Conservation (phyloP, 2,888 invertebrate genomes). For the Peribatodes rhomboidaria region DNA sequence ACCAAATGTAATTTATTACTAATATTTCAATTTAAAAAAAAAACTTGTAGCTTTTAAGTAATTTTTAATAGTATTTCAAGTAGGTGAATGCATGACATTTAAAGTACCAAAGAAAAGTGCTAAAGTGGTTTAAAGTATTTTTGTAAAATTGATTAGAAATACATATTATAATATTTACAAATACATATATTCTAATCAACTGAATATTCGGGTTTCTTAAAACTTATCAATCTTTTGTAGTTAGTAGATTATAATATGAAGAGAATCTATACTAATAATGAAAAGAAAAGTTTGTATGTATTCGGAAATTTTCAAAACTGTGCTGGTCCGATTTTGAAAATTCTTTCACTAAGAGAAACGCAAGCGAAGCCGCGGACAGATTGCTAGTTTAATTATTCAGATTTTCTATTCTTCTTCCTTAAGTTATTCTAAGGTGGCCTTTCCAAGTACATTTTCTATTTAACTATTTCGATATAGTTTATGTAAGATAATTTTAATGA, state of each 20-base stretch:
- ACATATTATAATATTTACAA: not conserved
- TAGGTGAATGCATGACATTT: conserved; percentile 2
- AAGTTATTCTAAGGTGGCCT: conserved; percentile 75
- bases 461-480: conserved; percentile 80
- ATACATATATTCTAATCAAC: no score
- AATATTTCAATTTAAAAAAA: conserved; percentile 14
- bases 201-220: conserved; percentile 25
- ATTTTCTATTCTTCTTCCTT: conserved; percentile 50
- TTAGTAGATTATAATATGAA: conserved; percentile 28
- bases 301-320: no score
- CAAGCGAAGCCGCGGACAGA: no score
- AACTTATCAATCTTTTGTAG: conserved; percentile 18
- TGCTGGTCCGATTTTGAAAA: no score
- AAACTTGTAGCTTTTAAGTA: no score
- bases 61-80: not conserved
- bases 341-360: no score
- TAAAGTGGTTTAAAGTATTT: conserved; percentile 45
- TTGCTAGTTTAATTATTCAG: not conserved
- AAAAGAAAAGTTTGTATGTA: no score
- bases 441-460: conserved; percentile 82
- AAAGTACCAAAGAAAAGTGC: conserved; percentile 35
- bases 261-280: conserved; percentile 22
- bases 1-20: conserved; percentile 29
- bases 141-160: conserved; percentile 37
- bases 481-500: conserved; percentile 71